Evolutionary conservation across 1,140 invertebrate genomes (phyloP).

Genomic region (Ceratina australensis): DNA sequence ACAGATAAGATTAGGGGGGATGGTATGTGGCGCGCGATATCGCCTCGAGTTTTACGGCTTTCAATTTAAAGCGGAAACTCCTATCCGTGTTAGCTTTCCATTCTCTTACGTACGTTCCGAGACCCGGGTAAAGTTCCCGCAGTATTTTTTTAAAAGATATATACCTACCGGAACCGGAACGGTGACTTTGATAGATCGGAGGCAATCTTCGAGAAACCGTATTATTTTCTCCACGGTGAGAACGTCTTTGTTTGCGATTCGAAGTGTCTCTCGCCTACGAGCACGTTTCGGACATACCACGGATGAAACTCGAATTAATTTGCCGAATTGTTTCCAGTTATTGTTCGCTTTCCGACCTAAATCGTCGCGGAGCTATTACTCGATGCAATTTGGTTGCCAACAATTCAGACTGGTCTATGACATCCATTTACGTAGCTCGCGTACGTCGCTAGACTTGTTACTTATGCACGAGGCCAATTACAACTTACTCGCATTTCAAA

Average conservation of each 20-base stretch:
- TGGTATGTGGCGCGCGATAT: background rate
- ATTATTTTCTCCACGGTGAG: background rate
- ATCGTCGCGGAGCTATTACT: conserved; percentile 5
- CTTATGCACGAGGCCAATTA: background rate
- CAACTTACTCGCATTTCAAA: background rate
- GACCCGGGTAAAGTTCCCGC: too few relatives aligned
- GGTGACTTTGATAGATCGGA: conserved; percentile 9
- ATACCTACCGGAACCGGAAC: background rate
- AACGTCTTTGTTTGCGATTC: background rate
- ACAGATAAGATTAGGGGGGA: background rate
- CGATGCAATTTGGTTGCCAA: background rate
- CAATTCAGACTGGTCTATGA: background rate
- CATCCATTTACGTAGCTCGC: background rate
- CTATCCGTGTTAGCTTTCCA: background rate
- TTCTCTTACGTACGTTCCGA: too few relatives aligned
- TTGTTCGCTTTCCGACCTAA: background rate
- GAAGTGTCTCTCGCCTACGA: background rate
- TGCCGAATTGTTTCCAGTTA: background rate
- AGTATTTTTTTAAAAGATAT: too few relatives aligned
- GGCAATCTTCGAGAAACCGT: background rate
- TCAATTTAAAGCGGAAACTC: conserved; percentile 28
- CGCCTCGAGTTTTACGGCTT: background rate
- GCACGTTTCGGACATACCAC: background rate
- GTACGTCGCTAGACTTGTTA: background rate
- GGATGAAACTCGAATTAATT: conserved; percentile 6